phyloP scores from a whole-genome alignment of 2,797 vertebrate genomes.

The Phrynocephalus forsythii region DNA sequence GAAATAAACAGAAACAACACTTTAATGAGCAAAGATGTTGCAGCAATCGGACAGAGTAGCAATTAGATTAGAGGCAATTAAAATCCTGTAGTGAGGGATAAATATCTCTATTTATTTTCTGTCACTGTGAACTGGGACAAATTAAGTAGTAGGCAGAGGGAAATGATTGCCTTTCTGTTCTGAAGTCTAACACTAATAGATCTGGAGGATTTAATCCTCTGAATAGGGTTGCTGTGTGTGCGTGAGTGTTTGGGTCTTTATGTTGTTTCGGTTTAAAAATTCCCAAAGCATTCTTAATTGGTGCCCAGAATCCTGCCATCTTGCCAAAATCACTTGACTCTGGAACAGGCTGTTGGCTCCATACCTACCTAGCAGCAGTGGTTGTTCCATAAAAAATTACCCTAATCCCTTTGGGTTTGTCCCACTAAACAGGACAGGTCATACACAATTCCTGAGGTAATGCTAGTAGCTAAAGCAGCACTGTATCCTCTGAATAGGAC shows the following conservation, averaged over 20 bases:
- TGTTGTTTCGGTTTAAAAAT: background rate
- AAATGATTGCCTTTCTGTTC: constrained; percentile 65
- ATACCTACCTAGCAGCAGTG: rapidly evolving
- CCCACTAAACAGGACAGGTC: background rate
- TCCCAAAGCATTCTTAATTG: background rate
- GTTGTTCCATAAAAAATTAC: background rate
- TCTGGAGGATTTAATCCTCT: background rate
- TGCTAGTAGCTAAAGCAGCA: background rate
- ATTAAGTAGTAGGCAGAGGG: constrained; percentile 56
- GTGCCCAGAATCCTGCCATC: constrained; percentile 21
- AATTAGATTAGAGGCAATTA: constrained; percentile 81
- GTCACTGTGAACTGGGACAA: constrained; percentile 63
- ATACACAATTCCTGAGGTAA: background rate
- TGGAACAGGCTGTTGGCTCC: background rate
- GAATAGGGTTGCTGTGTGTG: background rate
- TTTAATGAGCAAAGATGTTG: constrained; percentile 71
- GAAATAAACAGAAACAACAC: constrained; percentile 45
- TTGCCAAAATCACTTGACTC: background rate
- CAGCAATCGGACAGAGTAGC: constrained; percentile 68
- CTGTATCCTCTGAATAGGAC: background rate
- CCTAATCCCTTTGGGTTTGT: background rate
- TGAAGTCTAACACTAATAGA: constrained; percentile 41
- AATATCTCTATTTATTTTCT: constrained; percentile 71
- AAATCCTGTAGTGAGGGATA: constrained; percentile 73
- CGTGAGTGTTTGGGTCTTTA: background rate